phyloP scores from a whole-genome alignment of 2,113 vertebrate species.

The Ammospiza caudacuta region DNA sequence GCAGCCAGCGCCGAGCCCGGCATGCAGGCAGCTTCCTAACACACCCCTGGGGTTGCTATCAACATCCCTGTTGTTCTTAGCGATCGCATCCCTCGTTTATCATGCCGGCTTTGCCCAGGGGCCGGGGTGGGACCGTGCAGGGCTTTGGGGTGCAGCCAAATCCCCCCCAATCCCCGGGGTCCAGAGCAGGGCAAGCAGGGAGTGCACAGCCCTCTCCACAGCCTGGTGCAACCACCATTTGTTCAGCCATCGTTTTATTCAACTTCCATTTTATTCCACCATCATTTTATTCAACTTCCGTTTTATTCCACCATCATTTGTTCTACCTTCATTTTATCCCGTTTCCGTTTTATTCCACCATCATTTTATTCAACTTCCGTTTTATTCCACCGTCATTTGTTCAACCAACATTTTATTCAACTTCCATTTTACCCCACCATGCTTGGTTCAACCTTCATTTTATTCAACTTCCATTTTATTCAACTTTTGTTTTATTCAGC shows the following conservation, averaged over 20 bases:
- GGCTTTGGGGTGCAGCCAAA: background rate
- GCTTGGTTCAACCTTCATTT: fast-evolving
- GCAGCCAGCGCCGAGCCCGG: background rate
- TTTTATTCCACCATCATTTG: fast-evolving
- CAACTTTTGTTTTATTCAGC: no score
- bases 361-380: no score
- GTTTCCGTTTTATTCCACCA: no score
- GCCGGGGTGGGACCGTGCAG: fast-evolving
- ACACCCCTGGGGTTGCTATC: conserved; percentile 43
- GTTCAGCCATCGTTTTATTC: background rate
- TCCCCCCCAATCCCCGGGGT: background rate
- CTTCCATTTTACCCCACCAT: no score
- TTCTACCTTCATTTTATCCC: no score
- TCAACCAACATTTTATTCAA: fast-evolving
- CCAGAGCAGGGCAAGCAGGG: fast-evolving
- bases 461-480: no score
- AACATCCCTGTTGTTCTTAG: conserved; percentile 30
- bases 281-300: no score
- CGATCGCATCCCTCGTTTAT: background rate
- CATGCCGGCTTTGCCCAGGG: background rate
- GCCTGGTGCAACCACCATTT: fast-evolving
- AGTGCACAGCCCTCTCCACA: fast-evolving
- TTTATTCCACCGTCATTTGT: no score
- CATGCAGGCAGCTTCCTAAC: background rate
- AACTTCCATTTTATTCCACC: no score